Conservation (phyloP, 2,888 invertebrate genomes). For the Alloplasta piceator region DNA sequence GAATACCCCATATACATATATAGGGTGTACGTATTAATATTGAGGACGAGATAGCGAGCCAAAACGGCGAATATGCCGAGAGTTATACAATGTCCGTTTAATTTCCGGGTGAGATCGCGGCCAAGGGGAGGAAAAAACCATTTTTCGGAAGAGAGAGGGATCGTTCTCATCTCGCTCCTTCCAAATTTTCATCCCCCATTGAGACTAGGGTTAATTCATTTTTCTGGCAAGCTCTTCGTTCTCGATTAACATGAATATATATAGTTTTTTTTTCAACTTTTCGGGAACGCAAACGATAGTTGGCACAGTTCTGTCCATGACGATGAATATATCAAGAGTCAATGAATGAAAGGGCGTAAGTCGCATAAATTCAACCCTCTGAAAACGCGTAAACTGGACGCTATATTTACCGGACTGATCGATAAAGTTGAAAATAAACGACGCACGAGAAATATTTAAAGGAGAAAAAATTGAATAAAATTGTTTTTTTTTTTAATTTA, state of each 20-base stretch:
- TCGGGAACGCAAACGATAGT: constrained; percentile 14
- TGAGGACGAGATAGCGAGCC: constrained; percentile 41
- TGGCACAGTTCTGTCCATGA: constrained; percentile 8
- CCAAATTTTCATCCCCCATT: neutral
- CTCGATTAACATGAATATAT: neutral
- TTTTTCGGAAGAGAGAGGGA: constrained; percentile 44
- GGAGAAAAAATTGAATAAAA: neutral
- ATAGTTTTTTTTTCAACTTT: constrained; percentile 3
- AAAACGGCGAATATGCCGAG: constrained; percentile 58
- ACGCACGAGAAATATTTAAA: no score
- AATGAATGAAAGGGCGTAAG: no score
- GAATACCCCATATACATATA: neutral
- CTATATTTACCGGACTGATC: constrained; percentile 44
- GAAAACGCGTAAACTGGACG: neutral
- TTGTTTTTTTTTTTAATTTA: no score
- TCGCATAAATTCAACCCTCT: no score
- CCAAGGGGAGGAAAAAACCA: constrained; percentile 39
- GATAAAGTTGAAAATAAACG: neutral
- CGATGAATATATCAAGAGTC: no score
- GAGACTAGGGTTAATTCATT: constrained; percentile 61
- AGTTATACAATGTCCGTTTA: constrained; percentile 65
- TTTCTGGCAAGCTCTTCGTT: constrained; percentile 53
- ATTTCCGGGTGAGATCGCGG: constrained; percentile 65
- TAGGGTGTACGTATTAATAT: constrained; percentile 16
- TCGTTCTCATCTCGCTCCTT: constrained; percentile 26